Percentiles rank a stretch among this genome's conserved stretches.
Conservation (phyloP, 2,888 invertebrate species). For the Hirtodrosophila cameraria region DNA sequence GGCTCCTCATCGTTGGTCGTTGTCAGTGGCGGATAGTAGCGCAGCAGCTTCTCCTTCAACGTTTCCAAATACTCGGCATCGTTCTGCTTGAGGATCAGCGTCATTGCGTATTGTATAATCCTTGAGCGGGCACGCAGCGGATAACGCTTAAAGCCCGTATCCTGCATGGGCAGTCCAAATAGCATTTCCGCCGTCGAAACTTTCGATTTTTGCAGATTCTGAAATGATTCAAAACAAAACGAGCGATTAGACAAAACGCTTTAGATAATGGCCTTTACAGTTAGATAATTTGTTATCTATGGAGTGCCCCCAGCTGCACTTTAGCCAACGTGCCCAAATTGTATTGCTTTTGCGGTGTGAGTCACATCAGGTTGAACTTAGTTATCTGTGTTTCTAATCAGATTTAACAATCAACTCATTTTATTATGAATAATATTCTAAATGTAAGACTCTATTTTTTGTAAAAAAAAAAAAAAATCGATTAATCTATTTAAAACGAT, state of each 20-base stretch:
- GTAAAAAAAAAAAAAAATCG: too few species aligned
- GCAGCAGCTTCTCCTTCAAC: slow-evolving; percentile 88
- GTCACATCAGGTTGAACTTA: slow-evolving; percentile 15
- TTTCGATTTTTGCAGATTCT: slow-evolving; percentile 93
- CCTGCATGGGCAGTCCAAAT: slow-evolving; percentile 95
- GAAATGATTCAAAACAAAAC: slow-evolving; percentile 28
- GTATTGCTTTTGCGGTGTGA: neutral
- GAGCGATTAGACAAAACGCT: slow-evolving; percentile 7
- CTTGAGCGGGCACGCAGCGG: slow-evolving; percentile 93
- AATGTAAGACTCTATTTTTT: too few species aligned
- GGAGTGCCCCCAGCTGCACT: slow-evolving; percentile 1
- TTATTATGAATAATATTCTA: too few species aligned
- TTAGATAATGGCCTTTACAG: neutral
- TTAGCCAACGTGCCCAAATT: neutral
- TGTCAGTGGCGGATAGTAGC: slow-evolving; percentile 89
- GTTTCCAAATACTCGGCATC: slow-evolving; percentile 91
- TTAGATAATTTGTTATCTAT: slow-evolving; percentile 26
- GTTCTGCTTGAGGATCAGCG: slow-evolving; percentile 92
- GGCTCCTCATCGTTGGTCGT: slow-evolving; percentile 51
- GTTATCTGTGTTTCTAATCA: too few species aligned
- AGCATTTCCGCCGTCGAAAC: slow-evolving; percentile 94
- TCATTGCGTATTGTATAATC: slow-evolving; percentile 95
- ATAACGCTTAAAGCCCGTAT: slow-evolving; percentile 95
- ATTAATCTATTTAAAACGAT: too few species aligned
- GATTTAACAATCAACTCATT: too few species aligned